A percentile compares a stretch with the other conserved stretches of the same genome.
These are phyloP conservation scores for Anthoscopus minutus DNA, from an alignment of 2,113 vertebrate species.

Conservation along the genomic window DNA sequence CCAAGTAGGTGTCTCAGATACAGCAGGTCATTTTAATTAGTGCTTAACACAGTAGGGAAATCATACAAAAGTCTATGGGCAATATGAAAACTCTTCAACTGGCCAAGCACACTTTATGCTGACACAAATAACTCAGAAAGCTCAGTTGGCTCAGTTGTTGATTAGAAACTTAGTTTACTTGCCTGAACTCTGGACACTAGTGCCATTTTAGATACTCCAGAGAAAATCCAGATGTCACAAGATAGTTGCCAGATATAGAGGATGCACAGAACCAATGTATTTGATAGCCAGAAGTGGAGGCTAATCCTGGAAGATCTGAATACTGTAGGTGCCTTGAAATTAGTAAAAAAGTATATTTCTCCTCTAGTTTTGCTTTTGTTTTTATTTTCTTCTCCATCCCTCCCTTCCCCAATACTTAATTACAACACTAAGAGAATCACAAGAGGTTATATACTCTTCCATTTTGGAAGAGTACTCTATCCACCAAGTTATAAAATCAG, in stretches of 20 bases:
- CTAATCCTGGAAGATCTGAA: neutral
- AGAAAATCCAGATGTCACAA: neutral
- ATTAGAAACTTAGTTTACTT: neutral
- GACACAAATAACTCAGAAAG: neutral
- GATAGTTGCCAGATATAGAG: neutral
- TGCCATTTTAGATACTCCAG: neutral
- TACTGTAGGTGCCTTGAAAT: neutral
- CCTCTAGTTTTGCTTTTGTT: neutral
- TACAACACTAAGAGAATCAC: neutral
- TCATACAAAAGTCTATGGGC: neutral
- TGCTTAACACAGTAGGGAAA: rapidly evolving
- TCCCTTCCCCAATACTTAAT: neutral
- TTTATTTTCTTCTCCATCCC: neutral
- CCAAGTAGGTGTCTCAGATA: neutral
- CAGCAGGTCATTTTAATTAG: neutral
- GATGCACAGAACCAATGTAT: neutral
- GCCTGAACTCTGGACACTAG: neutral
- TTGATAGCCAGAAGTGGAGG: neutral
- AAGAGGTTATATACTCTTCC: neutral
- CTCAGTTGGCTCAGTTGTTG: neutral
- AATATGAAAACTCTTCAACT: neutral
- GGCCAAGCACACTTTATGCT: neutral
- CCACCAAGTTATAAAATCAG: neutral
- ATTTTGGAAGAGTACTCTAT: neutral
- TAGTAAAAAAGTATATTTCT: neutral